Evolutionary conservation across 2,888 invertebrate genomes (phyloP).

Genomic region (Plebejus argus): DNA sequence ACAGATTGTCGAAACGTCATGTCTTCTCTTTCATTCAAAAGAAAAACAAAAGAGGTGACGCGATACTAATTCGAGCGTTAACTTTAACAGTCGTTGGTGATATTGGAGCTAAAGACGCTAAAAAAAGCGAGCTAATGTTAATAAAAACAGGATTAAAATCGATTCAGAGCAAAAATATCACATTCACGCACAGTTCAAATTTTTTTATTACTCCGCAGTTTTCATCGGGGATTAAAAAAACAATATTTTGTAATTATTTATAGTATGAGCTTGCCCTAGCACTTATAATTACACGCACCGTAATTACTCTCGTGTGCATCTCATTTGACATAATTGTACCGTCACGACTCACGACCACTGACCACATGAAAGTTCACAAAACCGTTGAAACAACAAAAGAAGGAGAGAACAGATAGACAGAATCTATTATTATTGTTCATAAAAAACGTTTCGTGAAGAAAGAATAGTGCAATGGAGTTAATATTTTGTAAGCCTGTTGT

Average conservation of each 20-base stretch:
- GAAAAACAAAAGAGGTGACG: no score
- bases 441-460: neutral
- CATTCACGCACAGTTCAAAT: neutral
- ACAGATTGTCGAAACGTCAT: no score
- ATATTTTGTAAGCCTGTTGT: neutral
- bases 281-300: neutral
- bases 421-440: neutral
- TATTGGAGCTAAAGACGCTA: no score
- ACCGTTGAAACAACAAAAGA: neutral
- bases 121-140: no score
- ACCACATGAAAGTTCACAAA: constrained; percentile 12
- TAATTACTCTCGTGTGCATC: constrained; percentile 18
- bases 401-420: neutral
- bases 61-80: no score
- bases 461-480: neutral
- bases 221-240: neutral
- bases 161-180: neutral
- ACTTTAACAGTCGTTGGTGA: no score
- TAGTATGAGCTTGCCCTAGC: neutral
- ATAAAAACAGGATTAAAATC: neutral
- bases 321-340: constrained; percentile 18
- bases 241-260: neutral
- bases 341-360: neutral
- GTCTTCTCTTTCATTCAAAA: no score
- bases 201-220: neutral